Percentiles rank a stretch among this genome's conserved stretches.
Conservation (phyloP, 2,888 invertebrate species). For the Seira musarum region DNA sequence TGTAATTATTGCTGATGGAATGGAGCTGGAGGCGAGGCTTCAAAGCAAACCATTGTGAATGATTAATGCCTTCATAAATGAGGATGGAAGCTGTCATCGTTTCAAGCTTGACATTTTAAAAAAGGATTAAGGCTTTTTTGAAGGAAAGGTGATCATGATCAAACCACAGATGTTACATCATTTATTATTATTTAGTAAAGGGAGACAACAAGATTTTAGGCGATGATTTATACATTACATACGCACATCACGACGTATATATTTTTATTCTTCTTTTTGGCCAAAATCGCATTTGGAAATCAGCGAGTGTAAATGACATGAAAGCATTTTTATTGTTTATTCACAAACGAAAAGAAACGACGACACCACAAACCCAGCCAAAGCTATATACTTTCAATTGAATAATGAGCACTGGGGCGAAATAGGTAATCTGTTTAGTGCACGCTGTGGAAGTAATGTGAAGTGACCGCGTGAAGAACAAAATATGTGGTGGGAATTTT, state of each 20-base stretch:
- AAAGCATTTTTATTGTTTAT: neutral
- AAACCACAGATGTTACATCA: neutral
- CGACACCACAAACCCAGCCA: too few relatives aligned
- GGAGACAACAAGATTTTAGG: neutral
- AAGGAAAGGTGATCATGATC: neutral
- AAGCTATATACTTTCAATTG: too few relatives aligned
- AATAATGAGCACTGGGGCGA: neutral
- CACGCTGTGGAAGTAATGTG: neutral
- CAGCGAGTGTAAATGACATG: neutral
- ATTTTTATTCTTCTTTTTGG: neutral
- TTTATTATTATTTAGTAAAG: neutral
- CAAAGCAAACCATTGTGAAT: neutral
- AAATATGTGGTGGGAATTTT: neutral
- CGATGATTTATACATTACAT: neutral
- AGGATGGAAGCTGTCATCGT: neutral
- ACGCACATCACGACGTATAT: too few relatives aligned
- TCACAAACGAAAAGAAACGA: neutral
- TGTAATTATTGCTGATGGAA: neutral
- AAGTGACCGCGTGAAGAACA: neutral
- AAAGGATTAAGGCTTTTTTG: neutral
- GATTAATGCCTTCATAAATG: neutral
- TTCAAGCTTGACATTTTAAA: neutral
- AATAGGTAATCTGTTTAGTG: neutral
- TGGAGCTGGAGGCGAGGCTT: neutral
- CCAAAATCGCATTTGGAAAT: neutral